Conservation (phyloP, 2,113 vertebrate species). For the Bubalus kerabau region DNA sequence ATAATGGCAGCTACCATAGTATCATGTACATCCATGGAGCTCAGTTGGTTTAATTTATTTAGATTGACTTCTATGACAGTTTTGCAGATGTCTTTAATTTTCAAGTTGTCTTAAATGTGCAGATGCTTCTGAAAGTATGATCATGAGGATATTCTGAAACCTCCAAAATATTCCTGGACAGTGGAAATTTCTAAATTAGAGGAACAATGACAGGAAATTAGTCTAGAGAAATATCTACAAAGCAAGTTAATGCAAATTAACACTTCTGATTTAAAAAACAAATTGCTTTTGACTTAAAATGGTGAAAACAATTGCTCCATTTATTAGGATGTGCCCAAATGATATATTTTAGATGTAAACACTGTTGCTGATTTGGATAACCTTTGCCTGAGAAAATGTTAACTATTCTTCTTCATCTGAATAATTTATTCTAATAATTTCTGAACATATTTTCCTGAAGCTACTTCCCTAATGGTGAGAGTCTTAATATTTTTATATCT, state of each 20-base stretch:
- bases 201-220: not conserved
- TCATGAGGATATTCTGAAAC: constrained; percentile 1
- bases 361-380: not conserved
- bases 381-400: constrained; percentile 20
- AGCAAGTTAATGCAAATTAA: not conserved
- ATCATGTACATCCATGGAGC: not conserved
- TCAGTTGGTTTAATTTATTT: not conserved
- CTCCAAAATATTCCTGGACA: not conserved
- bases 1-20: not conserved
- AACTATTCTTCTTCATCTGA: not conserved
- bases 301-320: not conserved
- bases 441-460: not conserved
- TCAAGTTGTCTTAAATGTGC: not conserved
- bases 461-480: not conserved
- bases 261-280: not conserved
- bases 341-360: not conserved
- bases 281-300: not conserved
- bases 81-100: not conserved
- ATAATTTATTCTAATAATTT: constrained; percentile 9
- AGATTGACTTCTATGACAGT: not conserved
- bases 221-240: not conserved
- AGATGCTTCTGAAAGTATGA: constrained; percentile 27
- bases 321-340: not conserved
- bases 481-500: not conserved
- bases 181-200: not conserved